phyloP scores from a whole-genome alignment of 2,888 invertebrate genomes.

The Eubasilissa splendida region DNA sequence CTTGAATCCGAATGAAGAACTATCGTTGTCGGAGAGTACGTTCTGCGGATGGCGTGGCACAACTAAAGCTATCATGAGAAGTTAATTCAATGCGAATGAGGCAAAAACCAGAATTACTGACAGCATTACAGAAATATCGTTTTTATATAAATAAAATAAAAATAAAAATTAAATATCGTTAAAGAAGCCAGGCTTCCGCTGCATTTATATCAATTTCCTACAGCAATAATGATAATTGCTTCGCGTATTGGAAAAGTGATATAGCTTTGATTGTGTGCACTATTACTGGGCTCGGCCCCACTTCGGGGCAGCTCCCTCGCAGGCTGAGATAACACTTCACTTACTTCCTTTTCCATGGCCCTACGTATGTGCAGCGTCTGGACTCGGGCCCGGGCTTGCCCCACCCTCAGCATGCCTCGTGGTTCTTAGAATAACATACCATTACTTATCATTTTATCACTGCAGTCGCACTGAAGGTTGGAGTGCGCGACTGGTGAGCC shows the following conservation, averaged over 20 bases:
- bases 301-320: not conserved
- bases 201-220: slow-evolving; percentile 11
- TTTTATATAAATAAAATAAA: too few species aligned
- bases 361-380: too few species aligned
- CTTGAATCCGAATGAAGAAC: too few species aligned
- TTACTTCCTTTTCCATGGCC: too few species aligned
- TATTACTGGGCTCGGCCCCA: slow-evolving; percentile 17
- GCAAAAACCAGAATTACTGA: slow-evolving; percentile 4
- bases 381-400: not conserved
- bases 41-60: not conserved
- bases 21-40: too few species aligned
- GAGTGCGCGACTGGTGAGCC: not conserved
- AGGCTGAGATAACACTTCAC: slow-evolving; percentile 1
- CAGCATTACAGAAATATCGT: slow-evolving; percentile 2
- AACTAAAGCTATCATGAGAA: not conserved
- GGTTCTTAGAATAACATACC: slow-evolving; percentile 32
- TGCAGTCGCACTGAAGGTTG: not conserved
- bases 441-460: slow-evolving; percentile 46
- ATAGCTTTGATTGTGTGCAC: not conserved
- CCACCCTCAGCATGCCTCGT: slow-evolving; percentile 8
- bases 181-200: slow-evolving; percentile 15
- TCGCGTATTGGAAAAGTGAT: slow-evolving; percentile 26
- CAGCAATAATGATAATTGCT: slow-evolving; percentile 20
- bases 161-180: too few species aligned
- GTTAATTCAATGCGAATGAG: slow-evolving; percentile 4